A percentile compares a stretch with the other conserved stretches of the same genome.
Evolutionary conservation across 2,113 vertebrate genomes (phyloP).

Genomic region (Hassar affinis): DNA sequence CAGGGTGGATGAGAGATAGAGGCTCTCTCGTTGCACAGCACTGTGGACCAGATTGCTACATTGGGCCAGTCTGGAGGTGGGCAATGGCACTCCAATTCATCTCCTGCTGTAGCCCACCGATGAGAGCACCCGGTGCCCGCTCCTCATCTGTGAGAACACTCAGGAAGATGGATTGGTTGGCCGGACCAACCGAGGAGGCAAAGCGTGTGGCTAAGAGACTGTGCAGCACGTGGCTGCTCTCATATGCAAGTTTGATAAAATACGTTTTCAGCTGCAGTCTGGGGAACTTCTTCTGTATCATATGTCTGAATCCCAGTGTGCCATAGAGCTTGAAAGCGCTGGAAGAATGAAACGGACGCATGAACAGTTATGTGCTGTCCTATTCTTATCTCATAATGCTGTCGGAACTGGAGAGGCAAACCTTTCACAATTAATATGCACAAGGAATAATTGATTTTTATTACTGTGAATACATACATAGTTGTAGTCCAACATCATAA

Average conservation of each 20-base stretch:
- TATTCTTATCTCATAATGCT: slow-evolving; percentile 4
- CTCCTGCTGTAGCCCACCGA: slow-evolving; percentile 89
- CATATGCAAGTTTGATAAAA: slow-evolving; percentile 84
- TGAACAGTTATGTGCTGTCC: slow-evolving; percentile 4
- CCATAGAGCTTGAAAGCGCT: slow-evolving; percentile 19
- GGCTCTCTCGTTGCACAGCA: slow-evolving; percentile 63
- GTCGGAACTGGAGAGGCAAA: neutral
- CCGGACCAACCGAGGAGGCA: slow-evolving; percentile 79
- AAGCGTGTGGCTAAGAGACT: slow-evolving; percentile 79
- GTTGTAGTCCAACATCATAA: neutral
- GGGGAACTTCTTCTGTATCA: slow-evolving; percentile 59
- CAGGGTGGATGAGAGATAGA: slow-evolving; percentile 51
- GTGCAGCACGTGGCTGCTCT: slow-evolving; percentile 78
- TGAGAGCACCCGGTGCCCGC: slow-evolving; percentile 76
- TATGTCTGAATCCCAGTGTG: slow-evolving; percentile 35
- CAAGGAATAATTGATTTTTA: neutral
- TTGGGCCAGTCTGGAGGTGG: slow-evolving; percentile 76
- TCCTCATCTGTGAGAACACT: slow-evolving; percentile 75
- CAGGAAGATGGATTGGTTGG: slow-evolving; percentile 84
- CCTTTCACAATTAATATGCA: neutral
- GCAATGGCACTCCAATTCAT: slow-evolving; percentile 77
- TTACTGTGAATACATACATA: neutral
- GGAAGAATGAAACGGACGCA: slow-evolving; percentile 34
- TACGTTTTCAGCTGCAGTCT: slow-evolving; percentile 70
- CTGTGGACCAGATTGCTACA: slow-evolving; percentile 75